phyloP scores from a whole-genome alignment of 2,888 invertebrate genomes.

The Aphidius colemani region DNA sequence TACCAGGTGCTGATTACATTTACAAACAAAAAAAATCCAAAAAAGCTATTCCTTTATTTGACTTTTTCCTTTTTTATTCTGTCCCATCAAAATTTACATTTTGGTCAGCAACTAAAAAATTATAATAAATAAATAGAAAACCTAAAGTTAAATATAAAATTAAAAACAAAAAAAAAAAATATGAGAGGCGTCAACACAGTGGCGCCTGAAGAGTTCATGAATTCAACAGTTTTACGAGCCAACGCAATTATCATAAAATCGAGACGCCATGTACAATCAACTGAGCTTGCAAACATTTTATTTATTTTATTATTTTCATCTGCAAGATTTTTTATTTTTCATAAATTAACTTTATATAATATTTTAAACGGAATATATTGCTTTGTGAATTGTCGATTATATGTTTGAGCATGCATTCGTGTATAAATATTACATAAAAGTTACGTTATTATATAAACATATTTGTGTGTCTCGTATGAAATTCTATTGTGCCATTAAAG shows the following conservation, averaged over 20 bases:
- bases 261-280: conserved; percentile 22
- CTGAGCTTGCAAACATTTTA: not conserved
- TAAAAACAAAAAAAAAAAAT: not conserved
- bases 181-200: conserved; percentile 19
- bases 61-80: not conserved
- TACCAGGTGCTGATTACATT: conserved; percentile 33
- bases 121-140: not conserved
- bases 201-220: conserved; percentile 24
- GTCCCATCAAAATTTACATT: too few relatives aligned
- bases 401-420: too few relatives aligned
- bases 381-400: too few relatives aligned
- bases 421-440: too few relatives aligned
- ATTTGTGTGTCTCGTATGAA: too few relatives aligned
- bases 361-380: too few relatives aligned
- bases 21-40: conserved; percentile 2
- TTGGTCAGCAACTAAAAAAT: too few relatives aligned
- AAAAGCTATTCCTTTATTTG: not conserved
- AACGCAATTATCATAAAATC: conserved; percentile 22
- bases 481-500: too few relatives aligned
- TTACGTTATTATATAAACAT: too few relatives aligned
- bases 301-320: not conserved
- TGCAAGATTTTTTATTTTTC: conserved; percentile 18
- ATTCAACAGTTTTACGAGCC: conserved; percentile 22
- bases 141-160: not conserved
- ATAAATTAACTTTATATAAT: too few relatives aligned